Percentiles rank a stretch among this genome's conserved stretches.
phyloP scores from a whole-genome alignment of 2,888 invertebrate genomes.

The Anoplius nigerrimus region DNA sequence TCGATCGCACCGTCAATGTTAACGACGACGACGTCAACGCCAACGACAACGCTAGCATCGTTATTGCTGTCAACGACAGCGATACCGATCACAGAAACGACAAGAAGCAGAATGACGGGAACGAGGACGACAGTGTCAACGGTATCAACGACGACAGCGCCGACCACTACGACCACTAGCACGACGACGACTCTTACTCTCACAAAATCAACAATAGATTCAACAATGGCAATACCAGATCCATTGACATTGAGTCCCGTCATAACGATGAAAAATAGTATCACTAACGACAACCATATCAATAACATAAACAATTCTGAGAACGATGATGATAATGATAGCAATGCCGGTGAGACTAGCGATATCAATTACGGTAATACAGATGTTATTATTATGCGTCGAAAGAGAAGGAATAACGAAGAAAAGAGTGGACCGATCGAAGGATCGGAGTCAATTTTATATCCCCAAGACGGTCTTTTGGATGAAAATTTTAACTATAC shows the following conservation, averaged over 20 bases:
- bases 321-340: not conserved
- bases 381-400: not conserved
- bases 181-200: slow-evolving; percentile 42
- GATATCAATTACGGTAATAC: not conserved
- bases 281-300: slow-evolving; percentile 21
- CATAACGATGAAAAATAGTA: not conserved
- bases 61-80: too few species aligned
- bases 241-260: slow-evolving; percentile 7
- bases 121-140: too few species aligned
- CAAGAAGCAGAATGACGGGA: slow-evolving; percentile 41
- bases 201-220: slow-evolving; percentile 15
- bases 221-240: slow-evolving; percentile 17
- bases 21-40: too few species aligned
- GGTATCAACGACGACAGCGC: too few species aligned
- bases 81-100: slow-evolving; percentile 40
- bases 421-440: slow-evolving; percentile 7
- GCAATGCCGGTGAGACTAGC: not conserved
- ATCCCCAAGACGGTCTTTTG: slow-evolving; percentile 83
- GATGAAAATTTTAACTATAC: slow-evolving; percentile 89
- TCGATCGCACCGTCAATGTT: too few species aligned
- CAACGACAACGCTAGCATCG: too few species aligned
- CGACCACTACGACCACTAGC: slow-evolving; percentile 46
- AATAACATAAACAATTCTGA: slow-evolving; percentile 1
- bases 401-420: not conserved
- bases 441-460: slow-evolving; percentile 47